Conservation (phyloP, 2,113 vertebrate species). For the Chrysochloris asiatica region DNA sequence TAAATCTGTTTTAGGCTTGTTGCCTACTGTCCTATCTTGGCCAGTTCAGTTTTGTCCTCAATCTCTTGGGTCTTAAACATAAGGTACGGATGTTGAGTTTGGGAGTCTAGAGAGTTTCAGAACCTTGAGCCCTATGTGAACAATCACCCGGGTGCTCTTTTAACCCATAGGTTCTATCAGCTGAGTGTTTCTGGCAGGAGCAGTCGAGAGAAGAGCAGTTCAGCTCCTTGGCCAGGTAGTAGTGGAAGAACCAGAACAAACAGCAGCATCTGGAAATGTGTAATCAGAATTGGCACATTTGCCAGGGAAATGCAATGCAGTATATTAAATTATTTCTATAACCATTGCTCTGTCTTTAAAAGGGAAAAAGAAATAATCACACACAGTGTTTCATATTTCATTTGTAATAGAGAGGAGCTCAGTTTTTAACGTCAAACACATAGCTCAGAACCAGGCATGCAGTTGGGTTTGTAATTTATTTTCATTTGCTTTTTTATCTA, state of each 20-base stretch:
- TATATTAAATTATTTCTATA: slow-evolving; percentile 62
- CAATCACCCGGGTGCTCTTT: neutral
- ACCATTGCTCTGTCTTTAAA: slow-evolving; percentile 47
- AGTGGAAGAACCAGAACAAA: slow-evolving; percentile 41
- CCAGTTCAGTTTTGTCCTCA: neutral
- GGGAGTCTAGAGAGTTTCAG: neutral
- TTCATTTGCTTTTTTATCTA: slow-evolving; percentile 56
- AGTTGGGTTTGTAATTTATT: slow-evolving; percentile 56
- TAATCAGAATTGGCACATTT: slow-evolving; percentile 46
- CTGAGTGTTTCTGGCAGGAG: neutral
- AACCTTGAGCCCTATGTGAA: neutral
- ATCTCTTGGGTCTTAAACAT: slow-evolving; percentile 18
- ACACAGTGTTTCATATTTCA: slow-evolving; percentile 62
- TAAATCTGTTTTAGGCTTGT: slow-evolving; percentile 56
- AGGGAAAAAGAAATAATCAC: slow-evolving; percentile 32
- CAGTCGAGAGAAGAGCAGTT: neutral
- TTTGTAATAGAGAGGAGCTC: slow-evolving; percentile 25
- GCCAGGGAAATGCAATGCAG: slow-evolving; percentile 10
- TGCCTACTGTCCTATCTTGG: slow-evolving; percentile 26
- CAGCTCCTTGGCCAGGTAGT: slow-evolving; percentile 58
- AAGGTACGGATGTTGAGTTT: slow-evolving; percentile 9
- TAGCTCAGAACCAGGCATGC: slow-evolving; percentile 37
- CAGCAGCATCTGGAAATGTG: slow-evolving; percentile 55
- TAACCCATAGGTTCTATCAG: neutral
- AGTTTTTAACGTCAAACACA: slow-evolving; percentile 38